Base-by-base conservation (phyloP, 92 coral and sea anemone species). In the Diadumene lineata region DNA sequence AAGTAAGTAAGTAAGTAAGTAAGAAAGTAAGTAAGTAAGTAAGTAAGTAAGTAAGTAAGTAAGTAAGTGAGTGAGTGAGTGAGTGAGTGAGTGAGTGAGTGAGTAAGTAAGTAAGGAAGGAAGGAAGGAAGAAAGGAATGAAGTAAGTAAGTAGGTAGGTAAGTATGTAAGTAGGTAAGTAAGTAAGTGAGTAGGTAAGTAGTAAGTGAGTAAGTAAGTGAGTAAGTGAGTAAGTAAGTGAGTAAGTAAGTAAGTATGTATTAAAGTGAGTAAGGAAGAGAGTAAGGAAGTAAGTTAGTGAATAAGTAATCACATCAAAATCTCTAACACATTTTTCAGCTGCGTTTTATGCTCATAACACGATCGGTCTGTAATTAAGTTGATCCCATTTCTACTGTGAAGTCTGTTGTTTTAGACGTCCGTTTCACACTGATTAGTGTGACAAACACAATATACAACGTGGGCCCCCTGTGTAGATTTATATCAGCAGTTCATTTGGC, bases 1-100 rank as follows among this genome's bases (percentile, higher is more conserved):
- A 53, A 53, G 60, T 21, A 58, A 58, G 64, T 7, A 58, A 58
- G 64, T 6, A 58, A 58, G 64, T 7, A 58, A 58, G 64, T 7
- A 58, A 58, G 64, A 1, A 58, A 58, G 64, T 6, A 58, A 58
- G 64, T 8, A 58, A 21, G 64, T 7, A 21, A 58, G 64, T 7
- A 58, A 58, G 64, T 8, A 58, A 58, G 64, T 7, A 58, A 58
- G 64, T 7, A 58, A 58, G 64, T 7, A 58, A 11, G 64, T 26
- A 58, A 58, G 31, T 26, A 58, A 58, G 15, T 26, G 26, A 58
- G 31, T 31, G 26, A 58, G 31, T 1, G 6, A 58, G 31, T 7
- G 26, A 22, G 31, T 8, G 26, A 22, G 31, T 8, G 26, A 58
- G 31, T 26, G 26, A 58, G 60, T 21, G 19, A 53, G 60, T 21